A percentile compares a stretch with the other conserved stretches of the same genome.
Evolutionary conservation across 2,113 vertebrate genomes (phyloP).

Genomic region (Coregonus clupeaformis): DNA sequence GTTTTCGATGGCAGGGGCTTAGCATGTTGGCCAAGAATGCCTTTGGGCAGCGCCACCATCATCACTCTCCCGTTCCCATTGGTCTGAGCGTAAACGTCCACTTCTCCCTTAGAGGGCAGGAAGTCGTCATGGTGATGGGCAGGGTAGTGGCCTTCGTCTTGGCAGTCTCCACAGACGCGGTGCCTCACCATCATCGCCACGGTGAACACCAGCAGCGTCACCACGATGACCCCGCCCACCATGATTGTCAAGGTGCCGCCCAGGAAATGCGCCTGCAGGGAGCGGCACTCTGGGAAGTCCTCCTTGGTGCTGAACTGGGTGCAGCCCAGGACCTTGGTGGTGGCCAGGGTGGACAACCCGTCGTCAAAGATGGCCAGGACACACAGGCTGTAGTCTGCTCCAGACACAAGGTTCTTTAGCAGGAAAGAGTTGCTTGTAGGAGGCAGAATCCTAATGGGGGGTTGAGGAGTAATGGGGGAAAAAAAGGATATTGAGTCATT

Average conservation of each 20-base stretch:
- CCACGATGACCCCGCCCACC: slow-evolving; percentile 79
- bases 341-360: slow-evolving; percentile 71
- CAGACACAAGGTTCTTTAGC: slow-evolving; percentile 76
- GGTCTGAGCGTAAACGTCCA: slow-evolving; percentile 76
- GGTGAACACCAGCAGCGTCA: slow-evolving; percentile 80
- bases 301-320: slow-evolving; percentile 76
- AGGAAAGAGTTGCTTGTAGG: slow-evolving; percentile 75
- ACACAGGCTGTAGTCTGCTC: slow-evolving; percentile 78
- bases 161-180: slow-evolving; percentile 58
- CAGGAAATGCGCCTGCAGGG: slow-evolving; percentile 78
- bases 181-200: slow-evolving; percentile 81
- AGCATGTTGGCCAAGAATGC: slow-evolving; percentile 39
- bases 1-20: slow-evolving; percentile 8
- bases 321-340: slow-evolving; percentile 78
- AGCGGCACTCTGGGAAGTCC: slow-evolving; percentile 74
- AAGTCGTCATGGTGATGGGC: slow-evolving; percentile 24
- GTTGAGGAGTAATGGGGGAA: slow-evolving; percentile 6
- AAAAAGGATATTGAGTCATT: background rate
- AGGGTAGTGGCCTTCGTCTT: slow-evolving; percentile 31
- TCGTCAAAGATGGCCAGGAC: slow-evolving; percentile 79
- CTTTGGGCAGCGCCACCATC: slow-evolving; percentile 65
- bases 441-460: slow-evolving; percentile 71
- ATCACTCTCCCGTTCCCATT: slow-evolving; percentile 69
- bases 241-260: slow-evolving; percentile 80
- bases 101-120: slow-evolving; percentile 65